phyloP scores from a whole-genome alignment of 2,113 vertebrate genomes.

The Apeltes quadracus region DNA sequence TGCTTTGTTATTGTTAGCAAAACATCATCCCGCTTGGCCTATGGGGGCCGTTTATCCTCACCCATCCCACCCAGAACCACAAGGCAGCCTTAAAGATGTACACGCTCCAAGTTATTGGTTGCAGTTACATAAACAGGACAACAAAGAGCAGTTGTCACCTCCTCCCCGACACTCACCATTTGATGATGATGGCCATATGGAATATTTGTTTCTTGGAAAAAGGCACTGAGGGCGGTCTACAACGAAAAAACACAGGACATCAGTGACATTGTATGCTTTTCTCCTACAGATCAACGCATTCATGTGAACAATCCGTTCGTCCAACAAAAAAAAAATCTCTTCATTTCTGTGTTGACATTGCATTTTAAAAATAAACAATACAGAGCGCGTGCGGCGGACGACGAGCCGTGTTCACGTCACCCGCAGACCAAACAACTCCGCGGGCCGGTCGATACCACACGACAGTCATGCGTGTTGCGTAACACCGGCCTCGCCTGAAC shows the following conservation, averaged over 20 bases:
- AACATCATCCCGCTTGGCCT: constrained; percentile 61
- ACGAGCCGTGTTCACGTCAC: constrained; percentile 8
- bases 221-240: constrained; percentile 97
- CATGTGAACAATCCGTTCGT: neutral
- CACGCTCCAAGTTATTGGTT: neutral
- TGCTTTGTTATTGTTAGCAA: constrained; percentile 84
- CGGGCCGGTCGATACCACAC: constrained; percentile 45
- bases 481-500: constrained; percentile 65
- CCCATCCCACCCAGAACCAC: constrained; percentile 20
- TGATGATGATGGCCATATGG: constrained; percentile 97
- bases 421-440: constrained; percentile 43
- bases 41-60: constrained; percentile 35
- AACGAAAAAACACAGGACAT: constrained; percentile 51
- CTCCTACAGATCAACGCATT: neutral
- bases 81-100: constrained; percentile 11
- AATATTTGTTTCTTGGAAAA: constrained; percentile 98
- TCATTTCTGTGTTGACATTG: neutral
- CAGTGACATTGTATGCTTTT: neutral
- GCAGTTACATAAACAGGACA: neutral
- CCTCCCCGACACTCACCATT: constrained; percentile 90
- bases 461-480: constrained; percentile 73
- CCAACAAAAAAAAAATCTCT: neutral
- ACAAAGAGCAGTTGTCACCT: neutral
- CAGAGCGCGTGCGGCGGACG: neutral
- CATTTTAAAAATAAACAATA: constrained; percentile 10